These are phyloP conservation scores for Melanocharis versteri DNA, from an alignment of 2,113 vertebrate species.

Conservation along the genomic window DNA sequence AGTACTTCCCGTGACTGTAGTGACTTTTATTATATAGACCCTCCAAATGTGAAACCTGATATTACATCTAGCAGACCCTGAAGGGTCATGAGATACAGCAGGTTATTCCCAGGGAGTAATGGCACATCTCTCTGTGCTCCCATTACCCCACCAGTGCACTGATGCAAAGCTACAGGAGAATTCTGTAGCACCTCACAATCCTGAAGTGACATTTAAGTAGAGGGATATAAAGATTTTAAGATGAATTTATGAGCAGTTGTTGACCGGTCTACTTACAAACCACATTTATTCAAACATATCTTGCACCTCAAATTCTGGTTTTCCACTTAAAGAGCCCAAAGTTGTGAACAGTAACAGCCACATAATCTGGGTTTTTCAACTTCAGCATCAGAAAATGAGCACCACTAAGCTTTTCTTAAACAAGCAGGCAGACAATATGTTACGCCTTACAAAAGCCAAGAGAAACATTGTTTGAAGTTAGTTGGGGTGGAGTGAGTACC, in stretches of 20 bases:
- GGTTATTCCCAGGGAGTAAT: not conserved
- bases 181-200: not conserved
- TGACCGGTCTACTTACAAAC: not conserved
- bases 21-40: not conserved
- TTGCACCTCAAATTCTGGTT: not conserved
- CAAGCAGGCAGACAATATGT: not conserved
- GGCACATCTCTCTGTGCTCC: not conserved
- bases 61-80: not conserved
- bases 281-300: not conserved
- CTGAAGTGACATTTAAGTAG: not conserved
- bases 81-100: not conserved
- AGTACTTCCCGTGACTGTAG: not conserved
- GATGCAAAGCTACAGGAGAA: not conserved
- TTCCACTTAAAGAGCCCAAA: not conserved
- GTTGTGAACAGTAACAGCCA: not conserved
- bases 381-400: not conserved
- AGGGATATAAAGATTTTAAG: not conserved
- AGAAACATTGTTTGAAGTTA: not conserved
- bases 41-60: not conserved
- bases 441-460: not conserved
- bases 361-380: fast-evolving
- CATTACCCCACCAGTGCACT: not conserved
- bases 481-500: not conserved
- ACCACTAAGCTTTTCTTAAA: not conserved
- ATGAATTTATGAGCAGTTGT: not conserved